Conservation (phyloP, 2,113 vertebrate genomes). For the Pluvialis apricaria region DNA sequence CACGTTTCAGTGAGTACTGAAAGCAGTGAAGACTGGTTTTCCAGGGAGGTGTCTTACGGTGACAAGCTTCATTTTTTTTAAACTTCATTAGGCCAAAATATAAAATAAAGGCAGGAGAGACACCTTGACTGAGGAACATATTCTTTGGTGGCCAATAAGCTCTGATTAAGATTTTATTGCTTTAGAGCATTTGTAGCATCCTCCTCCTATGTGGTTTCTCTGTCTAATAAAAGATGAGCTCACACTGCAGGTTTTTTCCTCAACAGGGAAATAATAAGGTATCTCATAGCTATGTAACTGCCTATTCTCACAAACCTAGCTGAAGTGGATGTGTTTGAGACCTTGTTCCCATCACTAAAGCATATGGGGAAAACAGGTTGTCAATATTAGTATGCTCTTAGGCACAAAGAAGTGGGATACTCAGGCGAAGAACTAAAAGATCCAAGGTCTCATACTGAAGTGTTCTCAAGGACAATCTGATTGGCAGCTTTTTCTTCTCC, state of each 20-base stretch:
- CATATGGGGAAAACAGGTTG: background rate
- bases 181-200: conserved; percentile 28
- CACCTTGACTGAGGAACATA: background rate
- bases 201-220: background rate
- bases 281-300: background rate
- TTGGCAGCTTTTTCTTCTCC: background rate
- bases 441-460: background rate
- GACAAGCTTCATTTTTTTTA: background rate
- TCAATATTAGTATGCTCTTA: background rate
- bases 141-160: conserved; percentile 36
- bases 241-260: conserved; percentile 13
- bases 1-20: background rate
- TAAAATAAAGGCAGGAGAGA: background rate
- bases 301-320: background rate
- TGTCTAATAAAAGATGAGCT: conserved; percentile 26
- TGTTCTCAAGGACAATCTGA: background rate
- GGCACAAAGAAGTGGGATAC: background rate
- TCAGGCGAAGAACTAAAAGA: background rate
- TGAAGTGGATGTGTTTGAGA: background rate
- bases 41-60: background rate
- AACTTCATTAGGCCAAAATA: background rate
- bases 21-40: background rate
- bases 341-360: background rate
- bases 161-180: conserved; percentile 45
- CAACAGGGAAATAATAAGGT: background rate